Conservation (phyloP, 2,797 vertebrate genomes). For the Chaetodon trifasciatus region DNA sequence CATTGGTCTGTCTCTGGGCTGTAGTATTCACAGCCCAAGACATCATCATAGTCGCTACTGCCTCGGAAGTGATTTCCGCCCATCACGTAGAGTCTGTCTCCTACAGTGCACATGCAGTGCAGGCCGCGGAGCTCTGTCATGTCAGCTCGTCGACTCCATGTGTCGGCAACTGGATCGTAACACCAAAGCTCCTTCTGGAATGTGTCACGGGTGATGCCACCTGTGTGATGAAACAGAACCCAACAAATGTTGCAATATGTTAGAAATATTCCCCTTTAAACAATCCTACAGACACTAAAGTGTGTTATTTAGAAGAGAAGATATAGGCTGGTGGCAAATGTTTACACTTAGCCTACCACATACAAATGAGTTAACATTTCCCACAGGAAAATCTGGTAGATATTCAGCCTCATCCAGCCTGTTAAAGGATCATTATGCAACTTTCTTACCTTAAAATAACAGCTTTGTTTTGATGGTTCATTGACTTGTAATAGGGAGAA, state of each 20-base stretch:
- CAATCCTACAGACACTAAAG: not conserved
- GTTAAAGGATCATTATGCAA: too few relatives aligned
- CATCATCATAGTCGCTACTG: slow-evolving; percentile 87
- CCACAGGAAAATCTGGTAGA: not conserved
- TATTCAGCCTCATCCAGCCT: not conserved
- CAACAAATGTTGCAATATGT: not conserved
- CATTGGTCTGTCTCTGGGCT: slow-evolving; percentile 85
- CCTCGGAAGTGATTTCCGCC: slow-evolving; percentile 89
- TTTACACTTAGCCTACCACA: not conserved
- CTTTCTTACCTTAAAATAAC: too few relatives aligned
- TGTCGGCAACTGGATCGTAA: slow-evolving; percentile 80
- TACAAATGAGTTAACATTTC: not conserved
- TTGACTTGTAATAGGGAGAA: too few relatives aligned
- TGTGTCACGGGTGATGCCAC: slow-evolving; percentile 88
- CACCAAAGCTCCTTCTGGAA: slow-evolving; percentile 89
- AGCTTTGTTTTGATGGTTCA: too few relatives aligned
- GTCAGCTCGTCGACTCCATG: slow-evolving; percentile 83
- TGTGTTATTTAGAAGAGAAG: not conserved
- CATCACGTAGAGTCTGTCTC: slow-evolving; percentile 87
- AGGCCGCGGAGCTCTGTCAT: slow-evolving; percentile 88
- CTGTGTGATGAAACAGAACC: slow-evolving; percentile 59
- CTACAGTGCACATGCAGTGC: slow-evolving; percentile 89
- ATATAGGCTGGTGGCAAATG: not conserved
- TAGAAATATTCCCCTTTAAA: not conserved
- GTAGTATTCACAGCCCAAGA: slow-evolving; percentile 88